Evolutionary conservation across 1,140 invertebrate genomes (phyloP).

Genomic region (Caerostris darwini): DNA sequence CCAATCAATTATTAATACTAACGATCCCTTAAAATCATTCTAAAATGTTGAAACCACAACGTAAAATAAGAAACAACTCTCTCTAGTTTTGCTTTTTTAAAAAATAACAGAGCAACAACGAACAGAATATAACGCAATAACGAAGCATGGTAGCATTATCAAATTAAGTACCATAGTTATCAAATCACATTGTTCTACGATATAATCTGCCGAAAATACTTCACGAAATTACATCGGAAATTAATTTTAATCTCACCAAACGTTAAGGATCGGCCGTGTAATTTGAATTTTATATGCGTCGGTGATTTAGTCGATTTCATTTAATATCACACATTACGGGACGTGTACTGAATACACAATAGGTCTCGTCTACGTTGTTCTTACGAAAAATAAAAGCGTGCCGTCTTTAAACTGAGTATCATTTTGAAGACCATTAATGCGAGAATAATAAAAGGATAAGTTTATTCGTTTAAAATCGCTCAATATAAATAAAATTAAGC

Average conservation of each 20-base stretch:
- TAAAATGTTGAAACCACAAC: too few species aligned
- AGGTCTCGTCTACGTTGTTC: neutral
- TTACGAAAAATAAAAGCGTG: neutral
- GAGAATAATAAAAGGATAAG: constrained; percentile 50
- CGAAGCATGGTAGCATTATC: neutral
- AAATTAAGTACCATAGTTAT: neutral
- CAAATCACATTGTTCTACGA: constrained; percentile 3
- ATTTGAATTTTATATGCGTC: constrained; percentile 41
- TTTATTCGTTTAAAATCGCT: constrained; percentile 73
- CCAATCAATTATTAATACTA: too few species aligned
- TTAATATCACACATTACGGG: constrained; percentile 25
- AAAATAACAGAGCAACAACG: too few species aligned
- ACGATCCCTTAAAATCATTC: too few species aligned
- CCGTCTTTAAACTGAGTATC: constrained; percentile 25
- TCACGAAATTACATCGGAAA: constrained; percentile 22
- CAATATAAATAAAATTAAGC: constrained; percentile 76
- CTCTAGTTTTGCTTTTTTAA: too few species aligned
- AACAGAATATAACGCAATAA: neutral
- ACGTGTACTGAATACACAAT: constrained; percentile 16
- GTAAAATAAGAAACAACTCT: too few species aligned
- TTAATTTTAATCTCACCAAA: constrained; percentile 19
- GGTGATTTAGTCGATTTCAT: constrained; percentile 9
- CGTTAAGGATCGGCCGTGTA: neutral
- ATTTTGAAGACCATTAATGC: constrained; percentile 58
- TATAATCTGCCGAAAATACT: neutral